Conservation (phyloP, 2,797 vertebrate species). For the Urosaurus nigricauda region DNA sequence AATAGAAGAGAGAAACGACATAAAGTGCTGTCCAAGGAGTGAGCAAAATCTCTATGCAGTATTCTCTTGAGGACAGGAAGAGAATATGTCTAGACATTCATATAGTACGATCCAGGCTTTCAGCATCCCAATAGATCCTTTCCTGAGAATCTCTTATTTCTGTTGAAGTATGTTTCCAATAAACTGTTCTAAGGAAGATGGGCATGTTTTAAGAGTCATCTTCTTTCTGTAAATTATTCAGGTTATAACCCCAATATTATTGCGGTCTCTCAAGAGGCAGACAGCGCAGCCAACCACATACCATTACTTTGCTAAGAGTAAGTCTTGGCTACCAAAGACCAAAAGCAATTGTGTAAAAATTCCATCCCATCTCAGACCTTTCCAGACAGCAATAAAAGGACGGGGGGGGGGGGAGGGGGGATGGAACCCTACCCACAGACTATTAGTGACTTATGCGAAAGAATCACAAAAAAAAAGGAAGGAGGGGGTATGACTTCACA, state of each 20-base stretch:
- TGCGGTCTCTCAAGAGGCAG: conserved; percentile 70
- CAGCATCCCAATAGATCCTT: conserved; percentile 59
- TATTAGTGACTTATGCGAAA: background rate
- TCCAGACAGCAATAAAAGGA: conserved; percentile 61
- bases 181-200: conserved; percentile 61
- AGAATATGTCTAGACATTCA: conserved; percentile 70
- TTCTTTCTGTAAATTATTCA: conserved; percentile 76
- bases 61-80: conserved; percentile 72
- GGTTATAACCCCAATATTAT: conserved; percentile 73
- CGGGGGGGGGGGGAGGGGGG: background rate
- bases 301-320: conserved; percentile 75
- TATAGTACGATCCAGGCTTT: conserved; percentile 70
- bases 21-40: conserved; percentile 66
- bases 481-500: background rate
- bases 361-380: conserved; percentile 71
- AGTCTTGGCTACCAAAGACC: conserved; percentile 71
- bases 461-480: background rate
- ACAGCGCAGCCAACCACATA: conserved; percentile 67
- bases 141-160: conserved; percentile 61
- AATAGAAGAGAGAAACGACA: conserved; percentile 53
- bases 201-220: conserved; percentile 63
- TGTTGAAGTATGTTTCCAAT: conserved; percentile 72
- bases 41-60: conserved; percentile 70
- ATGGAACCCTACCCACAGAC: background rate
- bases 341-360: conserved; percentile 29